Conservation (phyloP, 2,888 invertebrate genomes). For the Cerastis rubricosa region DNA sequence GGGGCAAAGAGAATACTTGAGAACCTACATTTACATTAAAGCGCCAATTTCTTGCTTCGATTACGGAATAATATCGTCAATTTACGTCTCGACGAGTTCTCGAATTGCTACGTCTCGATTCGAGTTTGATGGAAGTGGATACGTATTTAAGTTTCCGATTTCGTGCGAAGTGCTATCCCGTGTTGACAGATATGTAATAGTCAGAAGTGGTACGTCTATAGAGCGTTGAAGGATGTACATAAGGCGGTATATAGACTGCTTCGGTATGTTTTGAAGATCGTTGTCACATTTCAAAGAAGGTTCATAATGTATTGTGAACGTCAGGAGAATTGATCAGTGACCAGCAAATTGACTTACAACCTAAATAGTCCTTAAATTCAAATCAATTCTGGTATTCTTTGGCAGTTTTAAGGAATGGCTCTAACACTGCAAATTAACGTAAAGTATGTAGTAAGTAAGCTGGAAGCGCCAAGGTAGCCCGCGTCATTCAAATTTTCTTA, state of each 20-base stretch:
- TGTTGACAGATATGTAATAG: slow-evolving; percentile 55
- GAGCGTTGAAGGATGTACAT: neutral
- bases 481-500: too few species aligned
- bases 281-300: neutral
- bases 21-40: slow-evolving; percentile 62
- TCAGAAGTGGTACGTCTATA: slow-evolving; percentile 28
- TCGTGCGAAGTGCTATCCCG: slow-evolving; percentile 57
- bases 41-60: slow-evolving; percentile 67
- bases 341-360: neutral
- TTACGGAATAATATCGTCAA: slow-evolving; percentile 70
- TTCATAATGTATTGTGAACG: neutral
- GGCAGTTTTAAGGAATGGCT: neutral
- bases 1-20: slow-evolving; percentile 75
- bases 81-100: slow-evolving; percentile 66
- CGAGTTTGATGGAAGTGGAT: slow-evolving; percentile 54
- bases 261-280: neutral
- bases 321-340: too few species aligned
- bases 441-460: too few species aligned
- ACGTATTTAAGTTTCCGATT: slow-evolving; percentile 59
- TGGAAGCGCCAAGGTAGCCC: too few species aligned
- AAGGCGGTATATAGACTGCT: neutral
- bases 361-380: neutral
- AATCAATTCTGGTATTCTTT: neutral
- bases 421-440: neutral
- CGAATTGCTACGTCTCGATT: slow-evolving; percentile 68